Evolutionary conservation across 2,797 vertebrate species (phyloP).

Genomic region (Kryptolebias ocellatus): DNA sequence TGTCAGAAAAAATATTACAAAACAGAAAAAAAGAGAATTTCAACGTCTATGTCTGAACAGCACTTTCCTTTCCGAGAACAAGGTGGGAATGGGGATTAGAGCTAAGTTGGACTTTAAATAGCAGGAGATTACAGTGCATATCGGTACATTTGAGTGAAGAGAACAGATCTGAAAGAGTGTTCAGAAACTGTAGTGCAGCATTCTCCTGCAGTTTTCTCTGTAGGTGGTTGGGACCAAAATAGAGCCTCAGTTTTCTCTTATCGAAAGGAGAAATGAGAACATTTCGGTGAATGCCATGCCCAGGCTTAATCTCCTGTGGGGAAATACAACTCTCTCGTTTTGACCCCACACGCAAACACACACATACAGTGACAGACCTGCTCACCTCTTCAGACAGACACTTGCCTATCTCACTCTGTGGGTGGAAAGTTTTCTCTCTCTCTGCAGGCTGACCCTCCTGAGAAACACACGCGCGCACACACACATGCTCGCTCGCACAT

Average conservation of each 20-base stretch:
- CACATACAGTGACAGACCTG: slow-evolving; percentile 54
- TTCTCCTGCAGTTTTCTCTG: slow-evolving; percentile 60
- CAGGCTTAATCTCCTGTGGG: slow-evolving; percentile 71
- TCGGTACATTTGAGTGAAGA: slow-evolving; percentile 41
- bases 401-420: slow-evolving; percentile 60
- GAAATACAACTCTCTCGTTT: slow-evolving; percentile 34
- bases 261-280: slow-evolving; percentile 68
- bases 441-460: slow-evolving; percentile 30
- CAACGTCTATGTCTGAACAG: not conserved
- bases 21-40: not conserved
- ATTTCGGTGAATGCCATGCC: slow-evolving; percentile 63
- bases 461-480: slow-evolving; percentile 34
- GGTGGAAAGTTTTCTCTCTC: slow-evolving; percentile 64
- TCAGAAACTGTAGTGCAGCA: slow-evolving; percentile 48
- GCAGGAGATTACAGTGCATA: slow-evolving; percentile 48
- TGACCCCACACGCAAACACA: slow-evolving; percentile 22
- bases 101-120: slow-evolving; percentile 38
- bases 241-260: slow-evolving; percentile 73
- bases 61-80: not conserved
- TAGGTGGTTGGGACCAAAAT: slow-evolving; percentile 70
- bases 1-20: not conserved
- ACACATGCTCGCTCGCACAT: slow-evolving; percentile 1
- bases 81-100: slow-evolving; percentile 35
- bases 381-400: slow-evolving; percentile 66
- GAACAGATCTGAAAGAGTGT: slow-evolving; percentile 55